phyloP scores from a whole-genome alignment of 1,140 invertebrate genomes.

The Vanessa tameamea region DNA sequence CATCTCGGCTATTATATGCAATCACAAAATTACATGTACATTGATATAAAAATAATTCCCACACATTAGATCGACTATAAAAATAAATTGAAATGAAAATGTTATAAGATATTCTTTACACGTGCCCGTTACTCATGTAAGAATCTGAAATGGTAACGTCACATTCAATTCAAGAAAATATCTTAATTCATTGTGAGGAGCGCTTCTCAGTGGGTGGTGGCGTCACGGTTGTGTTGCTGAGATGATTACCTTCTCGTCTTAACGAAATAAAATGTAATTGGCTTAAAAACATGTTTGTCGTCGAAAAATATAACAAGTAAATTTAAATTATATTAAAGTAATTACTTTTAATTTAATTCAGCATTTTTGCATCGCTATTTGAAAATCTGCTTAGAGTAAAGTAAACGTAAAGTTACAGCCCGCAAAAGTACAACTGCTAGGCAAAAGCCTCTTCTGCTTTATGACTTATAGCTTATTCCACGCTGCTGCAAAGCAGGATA shows the following conservation, averaged over 20 bases:
- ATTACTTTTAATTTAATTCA: no score
- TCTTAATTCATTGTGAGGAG: slow-evolving; percentile 22
- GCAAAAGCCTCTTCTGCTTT: no score
- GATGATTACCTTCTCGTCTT: slow-evolving; percentile 20
- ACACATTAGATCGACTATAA: no score
- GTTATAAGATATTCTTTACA: slow-evolving; percentile 8
- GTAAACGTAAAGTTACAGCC: no score
- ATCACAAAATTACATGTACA: neutral
- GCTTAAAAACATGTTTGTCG: slow-evolving; percentile 4
- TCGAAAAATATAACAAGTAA: neutral
- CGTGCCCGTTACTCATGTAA: slow-evolving; percentile 9
- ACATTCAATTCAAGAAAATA: slow-evolving; percentile 14
- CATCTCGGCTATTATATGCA: neutral
- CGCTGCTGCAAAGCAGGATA: no score
- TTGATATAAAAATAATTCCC: neutral
- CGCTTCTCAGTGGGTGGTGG: slow-evolving; percentile 22
- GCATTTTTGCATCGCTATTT: neutral
- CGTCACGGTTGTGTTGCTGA: slow-evolving; percentile 14
- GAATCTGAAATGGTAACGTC: slow-evolving; percentile 5
- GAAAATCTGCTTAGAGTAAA: no score
- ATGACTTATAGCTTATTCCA: no score
- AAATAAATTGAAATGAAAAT: neutral
- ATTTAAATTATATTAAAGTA: neutral
- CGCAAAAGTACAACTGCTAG: no score
- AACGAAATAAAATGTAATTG: slow-evolving; percentile 11